phyloP scores from a whole-genome alignment of 2,113 vertebrate genomes.

The Embiotoca jacksoni region DNA sequence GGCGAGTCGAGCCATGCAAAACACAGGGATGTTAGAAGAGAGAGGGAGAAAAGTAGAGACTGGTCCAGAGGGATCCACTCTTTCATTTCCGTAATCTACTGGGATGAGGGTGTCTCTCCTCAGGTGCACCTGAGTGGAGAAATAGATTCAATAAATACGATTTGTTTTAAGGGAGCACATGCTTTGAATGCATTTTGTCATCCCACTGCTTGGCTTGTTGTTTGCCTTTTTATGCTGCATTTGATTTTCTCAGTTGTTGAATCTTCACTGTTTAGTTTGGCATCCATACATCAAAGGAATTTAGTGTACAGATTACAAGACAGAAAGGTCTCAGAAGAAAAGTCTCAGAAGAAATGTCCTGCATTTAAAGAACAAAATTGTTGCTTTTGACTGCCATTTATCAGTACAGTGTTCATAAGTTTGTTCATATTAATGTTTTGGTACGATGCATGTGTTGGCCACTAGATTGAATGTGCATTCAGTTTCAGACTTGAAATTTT shows the following conservation, averaged over 20 bases:
- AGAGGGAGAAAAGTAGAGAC: conserved; percentile 21
- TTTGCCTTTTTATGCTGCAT: not conserved
- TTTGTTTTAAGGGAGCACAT: conserved; percentile 13
- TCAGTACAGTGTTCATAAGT: no score
- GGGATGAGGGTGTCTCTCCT: conserved; percentile 54
- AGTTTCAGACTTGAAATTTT: not conserved
- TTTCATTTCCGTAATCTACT: conserved; percentile 58
- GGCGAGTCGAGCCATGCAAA: conserved; percentile 61
- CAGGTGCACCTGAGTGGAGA: conserved; percentile 46
- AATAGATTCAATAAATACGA: conserved; percentile 38
- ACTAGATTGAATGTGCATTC: conserved; percentile 1
- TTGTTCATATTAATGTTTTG: not conserved
- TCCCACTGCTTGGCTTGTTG: no score
- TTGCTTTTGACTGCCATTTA: no score
- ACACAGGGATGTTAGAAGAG: conserved; percentile 52
- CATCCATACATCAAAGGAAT: conserved; percentile 2
- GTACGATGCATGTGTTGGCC: not conserved
- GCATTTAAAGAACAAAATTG: no score
- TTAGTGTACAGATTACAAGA: not conserved
- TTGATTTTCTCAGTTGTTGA: conserved; percentile 14
- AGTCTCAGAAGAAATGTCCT: no score
- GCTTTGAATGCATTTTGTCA: no score
- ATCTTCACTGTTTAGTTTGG: conserved; percentile 4
- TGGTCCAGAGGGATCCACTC: conserved; percentile 60
- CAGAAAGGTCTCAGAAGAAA: not conserved